phyloP scores from a whole-genome alignment of 1,140 invertebrate species.

The Probaryconus sp. region DNA sequence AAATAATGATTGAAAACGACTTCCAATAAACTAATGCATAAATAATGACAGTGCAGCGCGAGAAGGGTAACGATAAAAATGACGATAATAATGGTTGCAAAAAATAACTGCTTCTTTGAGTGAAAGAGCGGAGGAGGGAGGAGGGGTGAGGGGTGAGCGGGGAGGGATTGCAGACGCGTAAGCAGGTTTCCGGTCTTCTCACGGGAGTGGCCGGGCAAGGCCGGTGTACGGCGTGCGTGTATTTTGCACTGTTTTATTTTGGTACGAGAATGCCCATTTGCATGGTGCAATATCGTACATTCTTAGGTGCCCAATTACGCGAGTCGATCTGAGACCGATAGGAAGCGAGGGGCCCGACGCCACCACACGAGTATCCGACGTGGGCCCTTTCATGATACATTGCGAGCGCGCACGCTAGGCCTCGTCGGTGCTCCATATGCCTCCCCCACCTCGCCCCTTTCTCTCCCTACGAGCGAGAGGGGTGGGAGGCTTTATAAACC shows the following conservation, averaged over 20 bases:
- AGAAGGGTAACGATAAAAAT: constrained; percentile 45
- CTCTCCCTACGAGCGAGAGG: constrained; percentile 16
- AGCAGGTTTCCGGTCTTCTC: constrained; percentile 59
- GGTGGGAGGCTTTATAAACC: constrained; percentile 23
- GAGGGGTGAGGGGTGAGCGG: constrained; percentile 15
- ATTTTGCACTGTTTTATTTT: constrained; percentile 66
- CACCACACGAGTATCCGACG: constrained; percentile 66
- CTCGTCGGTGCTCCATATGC: constrained; percentile 68
- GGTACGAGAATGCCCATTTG: constrained; percentile 72
- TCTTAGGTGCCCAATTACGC: constrained; percentile 78
- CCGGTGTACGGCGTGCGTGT: constrained; percentile 58
- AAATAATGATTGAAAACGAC: constrained; percentile 10
- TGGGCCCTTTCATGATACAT: constrained; percentile 74
- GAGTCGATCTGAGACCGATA: constrained; percentile 76
- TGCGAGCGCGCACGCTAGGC: constrained; percentile 74
- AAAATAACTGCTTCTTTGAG: constrained; percentile 44
- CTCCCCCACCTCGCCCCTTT: constrained; percentile 15
- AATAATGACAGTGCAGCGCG: constrained; percentile 21
- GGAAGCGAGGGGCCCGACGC: constrained; percentile 67
- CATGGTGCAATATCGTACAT: constrained; percentile 78
- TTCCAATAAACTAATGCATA: constrained; percentile 35
- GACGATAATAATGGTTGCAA: constrained; percentile 50
- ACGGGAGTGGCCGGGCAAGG: constrained; percentile 60
- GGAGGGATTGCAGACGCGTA: constrained; percentile 34
- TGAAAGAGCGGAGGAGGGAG: constrained; percentile 44